Percentiles rank a stretch among this genome's conserved stretches.
These are phyloP conservation scores for Cylas formicarius DNA, from an alignment of 1,140 invertebrate genomes.

Conservation along the genomic window DNA sequence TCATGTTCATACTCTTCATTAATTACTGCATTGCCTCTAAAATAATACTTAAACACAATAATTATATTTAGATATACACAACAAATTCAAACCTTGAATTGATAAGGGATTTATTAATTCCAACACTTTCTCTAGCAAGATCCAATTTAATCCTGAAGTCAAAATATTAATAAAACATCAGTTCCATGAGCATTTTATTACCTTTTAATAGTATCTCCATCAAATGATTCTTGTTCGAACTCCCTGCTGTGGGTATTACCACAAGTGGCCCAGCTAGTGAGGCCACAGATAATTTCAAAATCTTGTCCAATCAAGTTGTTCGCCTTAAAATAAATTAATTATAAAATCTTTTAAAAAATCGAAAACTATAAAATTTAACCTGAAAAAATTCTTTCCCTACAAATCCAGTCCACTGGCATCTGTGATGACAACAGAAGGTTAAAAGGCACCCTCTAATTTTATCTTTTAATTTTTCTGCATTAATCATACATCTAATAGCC, in stretches of 20 bases:
- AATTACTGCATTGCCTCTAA: too few relatives aligned
- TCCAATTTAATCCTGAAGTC: too few relatives aligned
- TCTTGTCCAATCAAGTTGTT: conserved; percentile 55
- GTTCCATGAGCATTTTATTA: too few relatives aligned
- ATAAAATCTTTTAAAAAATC: conserved; percentile 8
- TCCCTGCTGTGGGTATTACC: conserved; percentile 52
- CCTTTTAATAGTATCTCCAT: too few relatives aligned
- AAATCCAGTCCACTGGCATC: conserved; percentile 63
- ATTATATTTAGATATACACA: too few relatives aligned
- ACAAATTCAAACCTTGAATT: too few relatives aligned
- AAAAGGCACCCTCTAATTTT: conserved; percentile 58
- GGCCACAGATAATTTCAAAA: conserved; percentile 67
- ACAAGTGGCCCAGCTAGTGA: conserved; percentile 81
- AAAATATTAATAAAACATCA: too few relatives aligned
- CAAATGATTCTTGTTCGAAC: conserved; percentile 25
- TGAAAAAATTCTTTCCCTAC: conserved; percentile 57
- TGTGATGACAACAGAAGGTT: conserved; percentile 84
- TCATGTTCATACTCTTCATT: too few relatives aligned
- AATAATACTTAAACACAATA: too few relatives aligned
- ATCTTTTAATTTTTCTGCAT: conserved; percentile 34
- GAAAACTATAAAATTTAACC: conserved; percentile 30
- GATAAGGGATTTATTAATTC: too few relatives aligned
- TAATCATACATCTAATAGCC: conserved; percentile 58
- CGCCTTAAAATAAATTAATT: conserved; percentile 39
- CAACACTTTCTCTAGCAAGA: too few relatives aligned